These are phyloP conservation scores for Symphodus melops DNA, from an alignment of 2,113 vertebrate species.

Conservation along the genomic window DNA sequence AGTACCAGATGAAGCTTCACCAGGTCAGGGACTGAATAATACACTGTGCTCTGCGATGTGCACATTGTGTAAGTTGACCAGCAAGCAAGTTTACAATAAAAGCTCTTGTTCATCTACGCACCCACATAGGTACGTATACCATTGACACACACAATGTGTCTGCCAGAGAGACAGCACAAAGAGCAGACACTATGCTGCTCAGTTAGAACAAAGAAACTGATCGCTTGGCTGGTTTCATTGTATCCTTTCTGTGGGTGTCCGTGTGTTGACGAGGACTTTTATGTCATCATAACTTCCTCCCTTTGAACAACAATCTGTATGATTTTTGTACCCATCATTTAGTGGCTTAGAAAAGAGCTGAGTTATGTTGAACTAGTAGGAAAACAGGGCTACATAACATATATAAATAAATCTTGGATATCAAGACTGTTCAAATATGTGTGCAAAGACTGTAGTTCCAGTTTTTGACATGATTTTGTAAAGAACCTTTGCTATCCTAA, in stretches of 20 bases:
- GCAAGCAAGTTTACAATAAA: background rate
- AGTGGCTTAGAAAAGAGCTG: background rate
- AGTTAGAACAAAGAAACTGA: conserved; percentile 5
- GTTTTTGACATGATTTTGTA: background rate
- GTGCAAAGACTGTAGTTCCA: too few species aligned
- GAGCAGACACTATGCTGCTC: background rate
- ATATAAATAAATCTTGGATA: background rate
- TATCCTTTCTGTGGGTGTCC: background rate
- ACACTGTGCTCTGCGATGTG: background rate
- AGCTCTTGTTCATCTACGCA: background rate
- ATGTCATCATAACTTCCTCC: background rate
- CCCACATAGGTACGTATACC: background rate
- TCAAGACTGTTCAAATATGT: too few species aligned
- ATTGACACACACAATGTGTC: background rate
- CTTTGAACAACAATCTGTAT: background rate
- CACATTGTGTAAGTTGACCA: background rate
- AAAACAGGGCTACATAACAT: background rate
- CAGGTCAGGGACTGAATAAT: conserved; percentile 1
- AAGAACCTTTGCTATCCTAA: too few species aligned
- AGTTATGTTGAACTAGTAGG: background rate
- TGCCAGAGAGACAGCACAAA: background rate
- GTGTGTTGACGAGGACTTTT: background rate
- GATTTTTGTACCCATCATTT: background rate
- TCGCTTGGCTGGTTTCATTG: background rate
- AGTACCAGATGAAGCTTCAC: background rate